Evolutionary conservation across 2,888 invertebrate species (phyloP), one percentile per base, ranked within the genome.

Genomic region (Oscheius sp.): DNA sequence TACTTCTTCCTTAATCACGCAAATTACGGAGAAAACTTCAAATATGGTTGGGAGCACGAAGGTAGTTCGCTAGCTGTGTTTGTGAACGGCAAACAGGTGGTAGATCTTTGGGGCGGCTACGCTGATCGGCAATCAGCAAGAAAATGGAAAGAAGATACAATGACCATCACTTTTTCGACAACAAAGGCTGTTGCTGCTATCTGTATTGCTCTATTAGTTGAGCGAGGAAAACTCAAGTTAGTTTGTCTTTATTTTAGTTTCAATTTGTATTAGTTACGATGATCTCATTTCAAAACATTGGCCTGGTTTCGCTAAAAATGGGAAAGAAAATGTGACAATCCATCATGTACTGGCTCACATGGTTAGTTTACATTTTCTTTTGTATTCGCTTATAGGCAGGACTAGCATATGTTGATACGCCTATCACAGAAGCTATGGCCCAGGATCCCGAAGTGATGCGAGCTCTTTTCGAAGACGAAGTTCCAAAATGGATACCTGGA

Each of bases 71-170:
- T 88, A 75, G 72, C 78, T 12, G 88, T 87, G 4, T 88, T 87
- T 69, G 83, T 87, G 72, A 82, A 84, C 71, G 88, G 87, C 10
- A 48, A 34, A 27, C 72, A 71, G 39, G 77, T 77, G 66, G 87
- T 88, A 3, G 87, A 88, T 72, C 57, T 88, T 17, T 88, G 88
- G 87, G 88, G 88, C 61, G 88, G 88, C 8, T 87, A 85, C 72
- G 87, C 87, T 1, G 83, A 83, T 48, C 55, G 61, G 33, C 75
- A 75, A 55, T 65, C 73, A 27, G 67, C 69, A 23, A 55, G 82
- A 23, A 64, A 70, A 25, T 83, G 83, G 83, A 72, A 65, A 23
- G 61, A 72, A 27, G 79, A 81, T 57, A 81, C 81, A 2, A 74
- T 79, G 12, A 75, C 78, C 12, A 75, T 81, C 50, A 73, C 74